phyloP scores from a whole-genome alignment of 2,113 vertebrate genomes.

The Steatornis caripensis region DNA sequence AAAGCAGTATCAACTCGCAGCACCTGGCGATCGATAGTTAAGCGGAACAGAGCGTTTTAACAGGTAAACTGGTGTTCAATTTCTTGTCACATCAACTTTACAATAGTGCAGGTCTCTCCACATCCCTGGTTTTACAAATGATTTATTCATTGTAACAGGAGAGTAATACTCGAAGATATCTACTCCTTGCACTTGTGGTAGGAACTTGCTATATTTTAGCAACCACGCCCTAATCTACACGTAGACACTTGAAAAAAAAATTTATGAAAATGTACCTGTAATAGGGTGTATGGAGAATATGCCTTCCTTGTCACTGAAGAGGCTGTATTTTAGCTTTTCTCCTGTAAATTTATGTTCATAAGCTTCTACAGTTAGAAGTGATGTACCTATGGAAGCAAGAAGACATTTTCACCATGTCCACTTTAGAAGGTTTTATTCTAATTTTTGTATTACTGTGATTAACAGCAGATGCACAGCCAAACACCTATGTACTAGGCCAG shows the following conservation, averaged over 20 bases:
- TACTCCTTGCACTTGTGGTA: background rate
- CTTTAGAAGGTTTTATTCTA: background rate
- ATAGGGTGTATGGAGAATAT: constrained; percentile 77
- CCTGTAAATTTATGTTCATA: constrained; percentile 54
- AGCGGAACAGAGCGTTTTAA: background rate
- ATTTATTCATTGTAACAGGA: background rate
- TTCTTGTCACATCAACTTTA: background rate
- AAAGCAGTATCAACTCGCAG: background rate
- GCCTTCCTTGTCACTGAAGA: constrained; percentile 82
- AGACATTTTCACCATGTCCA: background rate
- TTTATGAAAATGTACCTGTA: constrained; percentile 75
- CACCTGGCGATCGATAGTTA: background rate
- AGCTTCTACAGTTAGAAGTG: constrained; percentile 80
- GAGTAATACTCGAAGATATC: background rate
- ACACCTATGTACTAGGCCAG: background rate
- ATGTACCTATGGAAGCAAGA: constrained; percentile 74
- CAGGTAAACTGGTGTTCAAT: background rate
- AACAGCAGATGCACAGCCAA: background rate
- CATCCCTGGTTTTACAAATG: background rate
- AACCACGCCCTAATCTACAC: background rate
- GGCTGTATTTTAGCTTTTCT: constrained; percentile 76
- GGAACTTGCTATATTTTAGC: background rate
- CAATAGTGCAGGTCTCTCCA: background rate
- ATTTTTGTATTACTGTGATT: background rate
- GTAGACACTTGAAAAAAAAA: background rate